Evolutionary conservation across 2,888 invertebrate species (phyloP).

Genomic region (Philereme transversata): DNA sequence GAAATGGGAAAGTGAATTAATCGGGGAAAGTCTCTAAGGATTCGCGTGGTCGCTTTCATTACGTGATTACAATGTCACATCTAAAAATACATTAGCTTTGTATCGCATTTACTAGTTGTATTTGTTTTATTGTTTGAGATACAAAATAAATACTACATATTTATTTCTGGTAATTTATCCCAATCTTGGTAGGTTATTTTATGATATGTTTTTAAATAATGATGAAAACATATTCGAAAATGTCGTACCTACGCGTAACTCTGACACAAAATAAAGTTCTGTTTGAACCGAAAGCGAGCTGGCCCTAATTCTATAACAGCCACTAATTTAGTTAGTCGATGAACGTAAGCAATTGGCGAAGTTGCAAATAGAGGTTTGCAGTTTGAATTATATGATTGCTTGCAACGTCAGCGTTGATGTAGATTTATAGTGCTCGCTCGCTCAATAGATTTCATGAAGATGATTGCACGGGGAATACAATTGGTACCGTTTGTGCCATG

Average conservation of each 20-base stretch:
- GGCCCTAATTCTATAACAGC: conserved; percentile 58
- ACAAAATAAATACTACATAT: too few species aligned
- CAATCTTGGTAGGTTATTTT: too few species aligned
- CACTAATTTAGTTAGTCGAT: conserved; percentile 51
- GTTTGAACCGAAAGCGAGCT: conserved; percentile 10
- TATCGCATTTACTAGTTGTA: conserved; percentile 1
- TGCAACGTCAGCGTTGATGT: conserved; percentile 71
- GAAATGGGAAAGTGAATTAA: conserved; percentile 76
- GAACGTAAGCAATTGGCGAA: conserved; percentile 58
- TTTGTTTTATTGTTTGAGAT: too few species aligned
- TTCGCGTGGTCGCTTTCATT: conserved; percentile 65
- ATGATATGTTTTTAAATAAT: too few species aligned
- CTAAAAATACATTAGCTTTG: conserved; percentile 32
- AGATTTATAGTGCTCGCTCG: conserved; percentile 66
- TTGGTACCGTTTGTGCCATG: conserved; percentile 46
- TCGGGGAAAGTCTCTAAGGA: conserved; percentile 78
- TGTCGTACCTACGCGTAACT: neutral
- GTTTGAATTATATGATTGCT: conserved; percentile 75
- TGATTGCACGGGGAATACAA: conserved; percentile 54
- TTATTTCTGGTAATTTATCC: too few species aligned
- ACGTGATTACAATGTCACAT: conserved; percentile 55
- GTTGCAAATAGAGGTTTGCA: conserved; percentile 72
- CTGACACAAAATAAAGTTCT: neutral
- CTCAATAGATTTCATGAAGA: conserved; percentile 58
- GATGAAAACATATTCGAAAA: too few species aligned